Evolutionary conservation across 1,140 invertebrate genomes (phyloP).

Genomic region (Eumeta japonica): DNA sequence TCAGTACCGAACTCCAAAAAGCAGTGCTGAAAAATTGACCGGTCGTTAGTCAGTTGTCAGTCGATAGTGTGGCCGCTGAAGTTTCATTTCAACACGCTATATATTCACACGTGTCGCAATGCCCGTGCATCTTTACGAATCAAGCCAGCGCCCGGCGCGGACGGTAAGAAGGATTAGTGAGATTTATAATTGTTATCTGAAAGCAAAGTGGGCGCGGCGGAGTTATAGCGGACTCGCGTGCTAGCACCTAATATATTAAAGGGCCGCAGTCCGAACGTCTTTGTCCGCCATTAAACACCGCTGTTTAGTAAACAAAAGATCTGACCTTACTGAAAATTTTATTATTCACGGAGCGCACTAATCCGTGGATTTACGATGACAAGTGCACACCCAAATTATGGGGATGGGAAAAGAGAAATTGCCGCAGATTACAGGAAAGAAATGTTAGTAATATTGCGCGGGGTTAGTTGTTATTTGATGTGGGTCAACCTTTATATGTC

Average conservation of each 20-base stretch:
- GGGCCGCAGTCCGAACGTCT: slow-evolving; percentile 33
- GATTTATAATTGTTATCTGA: slow-evolving; percentile 42
- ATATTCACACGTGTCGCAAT: too few species aligned
- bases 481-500: slow-evolving; percentile 1
- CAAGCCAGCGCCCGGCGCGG: slow-evolving; percentile 21
- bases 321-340: slow-evolving; percentile 1
- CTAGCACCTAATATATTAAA: slow-evolving; percentile 35
- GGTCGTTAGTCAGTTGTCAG: too few species aligned
- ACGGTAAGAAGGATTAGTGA: slow-evolving; percentile 35
- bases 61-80: too few species aligned
- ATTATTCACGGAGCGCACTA: slow-evolving; percentile 1
- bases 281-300: slow-evolving; percentile 24
- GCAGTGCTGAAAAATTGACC: too few species aligned
- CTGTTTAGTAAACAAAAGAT: slow-evolving; percentile 26
- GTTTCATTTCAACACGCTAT: too few species aligned
- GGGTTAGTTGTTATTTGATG: background rate
- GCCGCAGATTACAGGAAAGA: background rate
- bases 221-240: slow-evolving; percentile 40
- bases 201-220: slow-evolving; percentile 25
- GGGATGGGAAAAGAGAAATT: background rate
- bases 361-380: too few species aligned
- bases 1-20: too few species aligned
- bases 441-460: background rate
- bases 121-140: too few species aligned
- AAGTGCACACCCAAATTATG: too few species aligned